These are phyloP conservation scores for Piprites chloris DNA, from an alignment of 2,113 vertebrate genomes.

Conservation along the genomic window DNA sequence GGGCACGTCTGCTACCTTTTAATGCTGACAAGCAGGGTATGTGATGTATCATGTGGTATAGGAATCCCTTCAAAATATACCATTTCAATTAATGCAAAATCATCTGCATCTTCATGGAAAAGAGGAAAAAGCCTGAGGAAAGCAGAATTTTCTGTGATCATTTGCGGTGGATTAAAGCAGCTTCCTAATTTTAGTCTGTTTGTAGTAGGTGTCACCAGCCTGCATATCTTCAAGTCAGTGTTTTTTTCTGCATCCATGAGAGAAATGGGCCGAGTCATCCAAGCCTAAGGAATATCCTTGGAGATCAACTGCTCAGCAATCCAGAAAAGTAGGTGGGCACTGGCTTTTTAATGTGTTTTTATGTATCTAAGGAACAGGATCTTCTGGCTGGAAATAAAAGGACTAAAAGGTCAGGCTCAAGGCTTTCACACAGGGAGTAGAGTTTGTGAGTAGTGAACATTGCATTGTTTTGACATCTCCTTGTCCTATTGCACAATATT, in stretches of 20 bases:
- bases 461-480: not conserved
- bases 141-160: not conserved
- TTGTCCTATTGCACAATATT: not conserved
- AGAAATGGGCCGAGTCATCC: not conserved
- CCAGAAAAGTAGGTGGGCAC: not conserved
- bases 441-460: not conserved
- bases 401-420: not conserved
- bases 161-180: not conserved
- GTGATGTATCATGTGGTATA: not conserved
- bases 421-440: not conserved
- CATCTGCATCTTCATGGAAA: not conserved
- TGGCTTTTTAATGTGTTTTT: not conserved
- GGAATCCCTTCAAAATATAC: not conserved
- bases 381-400: not conserved
- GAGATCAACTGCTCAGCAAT: not conserved
- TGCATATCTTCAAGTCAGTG: not conserved
- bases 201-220: not conserved
- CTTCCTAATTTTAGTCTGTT: not conserved
- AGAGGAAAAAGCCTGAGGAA: not conserved
- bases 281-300: not conserved
- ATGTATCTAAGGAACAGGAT: not conserved
- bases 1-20: not conserved
- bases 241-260: not conserved
- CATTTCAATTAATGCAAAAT: not conserved
- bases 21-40: not conserved